Base-by-base conservation (phyloP, 2,797 vertebrate species). In the Sphenopsis melanotis region DNA sequence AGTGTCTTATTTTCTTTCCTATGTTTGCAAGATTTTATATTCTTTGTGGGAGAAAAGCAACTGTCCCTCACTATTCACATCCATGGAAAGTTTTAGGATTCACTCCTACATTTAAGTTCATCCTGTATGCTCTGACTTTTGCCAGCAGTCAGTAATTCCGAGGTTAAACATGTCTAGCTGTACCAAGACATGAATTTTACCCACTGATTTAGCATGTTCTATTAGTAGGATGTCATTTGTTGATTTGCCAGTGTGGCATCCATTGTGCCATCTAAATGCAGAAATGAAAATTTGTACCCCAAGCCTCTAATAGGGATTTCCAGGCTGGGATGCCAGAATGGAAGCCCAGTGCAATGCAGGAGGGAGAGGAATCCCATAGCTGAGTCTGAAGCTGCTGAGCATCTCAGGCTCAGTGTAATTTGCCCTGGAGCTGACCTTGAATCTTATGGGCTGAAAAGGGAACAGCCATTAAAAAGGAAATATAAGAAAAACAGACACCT, bases 401-500 rank as follows among this genome's bases (percentile, higher is more conserved):
- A 27, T 83, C 63, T 87, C 20, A 3, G 76, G 26, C 26, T 81
- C 52, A 70, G 23, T 37, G 26, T 69, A 64, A 68, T 88, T 56
- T 92, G 74, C 83, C 94, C 69, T 77, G 50, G 68, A 77, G 26
- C 15, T 90, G 65, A 68, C 84, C 84, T 95, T 93, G 70, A 90
- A 83, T 47, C 41, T 91, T 61, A 85, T 47, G 44, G 56, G 39
- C 39, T 82, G 76, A 83, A 89, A 81, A 94, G 59, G 39, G 46
- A 92, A 41, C 52, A 93, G 39, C 34, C 19, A 69, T 95, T 96
- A 82, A 47, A 91, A 72, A 65, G 27, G 83, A 92, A 93, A 87
- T 56, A 50, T 56, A 84, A 88, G 55, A 34, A 94, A 94, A 95
- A 90, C 77, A 91, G 91, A 49, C 49, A 93, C 19, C 65, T 90